phyloP scores from a whole-genome alignment of 2,113 vertebrate species.

The Cephalopterus ornatus region DNA sequence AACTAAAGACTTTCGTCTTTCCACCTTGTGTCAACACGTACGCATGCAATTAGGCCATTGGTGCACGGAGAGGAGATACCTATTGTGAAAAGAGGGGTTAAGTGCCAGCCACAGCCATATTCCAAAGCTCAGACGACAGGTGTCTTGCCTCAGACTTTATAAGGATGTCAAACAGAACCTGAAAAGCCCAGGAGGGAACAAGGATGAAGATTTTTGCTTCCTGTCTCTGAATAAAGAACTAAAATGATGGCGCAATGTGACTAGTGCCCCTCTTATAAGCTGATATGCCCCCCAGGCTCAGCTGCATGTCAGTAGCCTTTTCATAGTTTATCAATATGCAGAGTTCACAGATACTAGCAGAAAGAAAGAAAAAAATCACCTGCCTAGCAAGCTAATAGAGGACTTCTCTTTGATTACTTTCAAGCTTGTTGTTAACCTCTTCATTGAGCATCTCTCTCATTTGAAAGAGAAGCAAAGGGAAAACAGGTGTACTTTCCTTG shows the following conservation, averaged over 20 bases:
- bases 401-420: background rate
- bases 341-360: background rate
- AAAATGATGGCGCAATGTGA: background rate
- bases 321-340: background rate
- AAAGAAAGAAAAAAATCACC: background rate
- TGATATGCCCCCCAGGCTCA: fast-evolving
- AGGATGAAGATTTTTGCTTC: background rate
- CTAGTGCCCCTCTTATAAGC: background rate
- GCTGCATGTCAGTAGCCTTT: background rate
- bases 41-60: background rate
- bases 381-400: background rate
- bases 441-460: background rate
- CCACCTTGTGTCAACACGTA: slow-evolving; percentile 3
- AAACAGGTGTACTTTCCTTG: background rate
- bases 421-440: background rate
- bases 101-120: background rate
- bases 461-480: background rate
- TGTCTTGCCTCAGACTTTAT: background rate
- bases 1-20: slow-evolving; percentile 62
- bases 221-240: background rate
- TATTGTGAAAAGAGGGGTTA: background rate
- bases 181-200: background rate
- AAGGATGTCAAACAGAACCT: background rate
- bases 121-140: background rate
- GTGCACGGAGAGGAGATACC: background rate